phyloP scores from a whole-genome alignment of 2,888 invertebrate species.

The Drosophila parthenogenetica region DNA sequence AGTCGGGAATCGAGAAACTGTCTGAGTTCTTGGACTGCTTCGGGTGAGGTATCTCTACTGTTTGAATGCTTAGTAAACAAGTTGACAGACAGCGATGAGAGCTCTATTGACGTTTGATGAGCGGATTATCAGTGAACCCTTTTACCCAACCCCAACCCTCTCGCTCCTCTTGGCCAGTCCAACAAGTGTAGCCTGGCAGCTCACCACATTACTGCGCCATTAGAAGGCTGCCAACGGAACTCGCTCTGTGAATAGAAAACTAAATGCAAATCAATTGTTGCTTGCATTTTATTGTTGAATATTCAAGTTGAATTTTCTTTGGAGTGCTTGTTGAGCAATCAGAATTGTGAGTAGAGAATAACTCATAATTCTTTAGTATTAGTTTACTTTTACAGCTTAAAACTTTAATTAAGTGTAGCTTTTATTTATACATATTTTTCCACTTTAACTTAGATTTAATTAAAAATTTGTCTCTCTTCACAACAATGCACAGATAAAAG shows the following conservation, averaged over 20 bases:
- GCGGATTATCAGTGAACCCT: slow-evolving; percentile 71
- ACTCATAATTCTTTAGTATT: too few relatives aligned
- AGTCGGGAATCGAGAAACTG: slow-evolving; percentile 18
- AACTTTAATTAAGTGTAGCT: too few relatives aligned
- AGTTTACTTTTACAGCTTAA: too few relatives aligned
- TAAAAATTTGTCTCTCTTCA: too few relatives aligned
- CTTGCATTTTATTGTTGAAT: neutral
- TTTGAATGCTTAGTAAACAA: slow-evolving; percentile 69
- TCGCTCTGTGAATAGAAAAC: neutral
- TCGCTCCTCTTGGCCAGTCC: slow-evolving; percentile 18
- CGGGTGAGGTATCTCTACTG: slow-evolving; percentile 27
- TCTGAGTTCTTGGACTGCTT: slow-evolving; percentile 28
- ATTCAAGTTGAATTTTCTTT: neutral
- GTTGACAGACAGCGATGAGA: slow-evolving; percentile 63
- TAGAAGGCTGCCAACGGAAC: slow-evolving; percentile 17
- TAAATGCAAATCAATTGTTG: neutral
- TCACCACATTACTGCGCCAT: slow-evolving; percentile 25
- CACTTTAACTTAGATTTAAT: too few relatives aligned
- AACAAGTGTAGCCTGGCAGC: slow-evolving; percentile 52
- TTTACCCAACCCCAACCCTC: neutral
- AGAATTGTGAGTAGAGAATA: too few relatives aligned
- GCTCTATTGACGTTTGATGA: slow-evolving; percentile 80
- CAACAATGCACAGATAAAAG: too few relatives aligned
- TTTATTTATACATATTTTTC: too few relatives aligned
- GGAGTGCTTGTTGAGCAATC: too few relatives aligned